phyloP scores from a whole-genome alignment of 2,797 vertebrate species.

The Lepus townsendii region DNA sequence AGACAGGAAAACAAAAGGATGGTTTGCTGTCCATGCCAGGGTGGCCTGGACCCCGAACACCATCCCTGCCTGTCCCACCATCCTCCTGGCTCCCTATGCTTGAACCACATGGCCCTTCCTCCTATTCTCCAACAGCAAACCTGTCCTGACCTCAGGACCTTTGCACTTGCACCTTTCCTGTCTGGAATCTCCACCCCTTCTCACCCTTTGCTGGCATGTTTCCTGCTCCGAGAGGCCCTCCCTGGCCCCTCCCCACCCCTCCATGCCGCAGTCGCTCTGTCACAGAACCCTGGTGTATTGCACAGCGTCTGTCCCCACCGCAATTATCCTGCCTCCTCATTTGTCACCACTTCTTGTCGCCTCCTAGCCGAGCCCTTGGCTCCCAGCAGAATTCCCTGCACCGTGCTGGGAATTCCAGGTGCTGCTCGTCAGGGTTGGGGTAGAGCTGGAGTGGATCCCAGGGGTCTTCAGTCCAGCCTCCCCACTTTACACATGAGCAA shows the following conservation, averaged over 20 bases:
- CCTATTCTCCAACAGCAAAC: background rate
- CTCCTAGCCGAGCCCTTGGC: background rate
- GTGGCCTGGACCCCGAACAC: background rate
- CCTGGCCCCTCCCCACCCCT: background rate
- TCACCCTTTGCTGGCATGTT: background rate
- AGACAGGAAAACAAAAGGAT: background rate
- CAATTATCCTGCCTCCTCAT: background rate
- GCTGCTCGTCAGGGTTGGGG: background rate
- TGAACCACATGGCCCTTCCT: background rate
- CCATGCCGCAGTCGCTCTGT: too few relatives aligned
- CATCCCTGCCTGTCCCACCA: rapidly evolving
- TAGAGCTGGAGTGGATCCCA: background rate
- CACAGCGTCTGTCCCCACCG: background rate
- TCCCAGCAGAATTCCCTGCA: background rate
- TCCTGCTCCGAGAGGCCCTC: background rate
- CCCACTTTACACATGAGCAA: background rate
- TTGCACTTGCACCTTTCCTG: background rate
- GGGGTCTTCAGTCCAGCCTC: background rate
- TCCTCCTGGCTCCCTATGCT: background rate
- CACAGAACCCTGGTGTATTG: background rate
- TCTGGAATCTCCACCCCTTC: background rate
- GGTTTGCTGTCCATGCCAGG: background rate
- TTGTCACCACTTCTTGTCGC: background rate
- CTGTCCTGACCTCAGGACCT: background rate
- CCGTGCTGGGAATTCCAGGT: background rate